Conservation (phyloP, 2,113 vertebrate species). For the Motacilla tschutschensis region DNA sequence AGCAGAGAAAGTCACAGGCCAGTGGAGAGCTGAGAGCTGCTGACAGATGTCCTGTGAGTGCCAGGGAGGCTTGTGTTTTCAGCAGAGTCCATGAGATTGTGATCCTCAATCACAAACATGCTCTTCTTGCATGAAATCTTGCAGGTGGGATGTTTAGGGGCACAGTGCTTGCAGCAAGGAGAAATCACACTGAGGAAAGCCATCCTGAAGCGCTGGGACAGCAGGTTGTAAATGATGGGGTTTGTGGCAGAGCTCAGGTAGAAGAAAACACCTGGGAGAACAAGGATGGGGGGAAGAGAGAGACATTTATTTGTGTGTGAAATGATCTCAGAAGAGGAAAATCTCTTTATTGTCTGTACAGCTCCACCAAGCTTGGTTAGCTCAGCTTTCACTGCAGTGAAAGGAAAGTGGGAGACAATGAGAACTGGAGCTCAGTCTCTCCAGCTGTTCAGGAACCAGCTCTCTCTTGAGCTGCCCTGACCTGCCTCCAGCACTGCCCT, state of each 20-base stretch:
- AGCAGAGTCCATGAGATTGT: slow-evolving; percentile 53
- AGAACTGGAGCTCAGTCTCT: neutral
- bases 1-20: neutral
- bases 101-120: slow-evolving; percentile 41
- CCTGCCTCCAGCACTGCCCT: slow-evolving; percentile 13
- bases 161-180: slow-evolving; percentile 50
- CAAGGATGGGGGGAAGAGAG: neutral
- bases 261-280: slow-evolving; percentile 74
- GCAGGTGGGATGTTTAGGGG: neutral
- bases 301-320: neutral
- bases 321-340: neutral
- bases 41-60: slow-evolving; percentile 46
- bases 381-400: neutral
- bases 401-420: neutral
- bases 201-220: slow-evolving; percentile 73
- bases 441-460: neutral
- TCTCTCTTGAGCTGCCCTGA: neutral
- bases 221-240: slow-evolving; percentile 78
- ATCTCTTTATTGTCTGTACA: neutral
- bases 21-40: slow-evolving; percentile 54
- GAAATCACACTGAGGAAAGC: slow-evolving; percentile 69
- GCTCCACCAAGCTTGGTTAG: neutral
- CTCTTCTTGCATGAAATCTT: slow-evolving; percentile 34
- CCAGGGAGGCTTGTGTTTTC: slow-evolving; percentile 54
- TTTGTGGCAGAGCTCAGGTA: slow-evolving; percentile 80